Percentiles rank a stretch among this genome's conserved stretches.
Conservation (phyloP, 2,888 invertebrate species). For the Thymelicus sylvestris region DNA sequence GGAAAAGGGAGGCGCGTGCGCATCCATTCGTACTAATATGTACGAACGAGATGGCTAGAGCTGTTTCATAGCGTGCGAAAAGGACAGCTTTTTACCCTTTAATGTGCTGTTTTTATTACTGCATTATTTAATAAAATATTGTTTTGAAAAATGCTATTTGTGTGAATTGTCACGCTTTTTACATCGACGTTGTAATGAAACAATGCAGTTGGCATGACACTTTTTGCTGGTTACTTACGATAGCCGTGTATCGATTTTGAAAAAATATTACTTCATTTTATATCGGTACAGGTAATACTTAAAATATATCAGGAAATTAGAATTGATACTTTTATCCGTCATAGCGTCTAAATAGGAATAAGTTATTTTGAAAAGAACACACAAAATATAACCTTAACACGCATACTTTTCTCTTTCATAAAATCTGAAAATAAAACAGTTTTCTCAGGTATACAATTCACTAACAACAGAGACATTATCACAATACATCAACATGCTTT, state of each 20-base stretch:
- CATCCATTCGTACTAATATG: constrained; percentile 44
- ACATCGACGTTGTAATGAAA: not conserved
- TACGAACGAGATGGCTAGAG: constrained; percentile 35
- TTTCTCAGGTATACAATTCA: not conserved
- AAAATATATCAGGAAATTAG: too few species aligned
- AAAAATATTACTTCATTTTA: not conserved
- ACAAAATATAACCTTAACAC: too few species aligned
- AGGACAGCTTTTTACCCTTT: not conserved
- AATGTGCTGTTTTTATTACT: not conserved
- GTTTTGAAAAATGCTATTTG: constrained; percentile 11
- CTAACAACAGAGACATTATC: not conserved
- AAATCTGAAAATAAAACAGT: too few species aligned
- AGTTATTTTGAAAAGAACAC: too few species aligned
- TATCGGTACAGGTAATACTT: too few species aligned
- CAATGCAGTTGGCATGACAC: not conserved
- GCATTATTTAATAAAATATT: constrained; percentile 8
- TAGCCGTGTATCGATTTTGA: not conserved
- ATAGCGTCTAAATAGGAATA: too few species aligned
- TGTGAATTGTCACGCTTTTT: constrained; percentile 4
- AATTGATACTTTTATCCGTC: too few species aligned
- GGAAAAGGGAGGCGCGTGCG: constrained; percentile 50
- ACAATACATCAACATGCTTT: not conserved
- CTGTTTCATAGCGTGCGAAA: not conserved
- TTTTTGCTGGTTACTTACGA: not conserved
- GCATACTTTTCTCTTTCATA: too few species aligned